Evolutionary conservation across 2,113 vertebrate genomes (phyloP), one percentile per base, ranked within the genome.

Genomic region (Agelaius tricolor): DNA sequence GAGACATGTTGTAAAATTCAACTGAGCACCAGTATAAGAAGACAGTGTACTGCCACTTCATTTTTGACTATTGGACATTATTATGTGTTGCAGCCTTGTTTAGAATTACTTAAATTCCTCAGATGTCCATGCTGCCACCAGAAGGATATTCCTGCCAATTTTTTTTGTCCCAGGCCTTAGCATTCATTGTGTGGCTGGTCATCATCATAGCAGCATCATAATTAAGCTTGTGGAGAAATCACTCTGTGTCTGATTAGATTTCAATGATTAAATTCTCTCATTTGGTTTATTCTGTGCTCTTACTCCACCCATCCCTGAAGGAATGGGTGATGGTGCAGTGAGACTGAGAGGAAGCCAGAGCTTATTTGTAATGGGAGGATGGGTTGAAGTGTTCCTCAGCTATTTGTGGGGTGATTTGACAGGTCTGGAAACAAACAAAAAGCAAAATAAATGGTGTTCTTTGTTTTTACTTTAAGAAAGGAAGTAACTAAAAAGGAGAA

Each of bases 101-200:
- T 52, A 87, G 52, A 33, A 20, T 47, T 79, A 44, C 27, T 51
- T 62, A 26, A 39, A 43, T 79, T 83, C 10, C 33, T 78, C 16
- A 14, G 14, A 44, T 22, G 24, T 63, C 58, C 14, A 2, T 1
- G 5, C 4, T 88, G 44, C 21, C 20, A 63, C 33, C 39, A 35
- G 30, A 59, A 20, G 11, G 33, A 15, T 43, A 23, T 30, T 68
- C 11, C 27, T 54, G 23, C 31, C 0, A 0, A 0, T 84, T 4
- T 0, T 21, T 47, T 67, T 82, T 78, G 39, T 92, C 49, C 24
- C 23, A 52, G 49, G 33, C 11, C 3, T 68, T 73, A 68, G 24
- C 15, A 21, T 61, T 72, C 7, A 11, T 47, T 59, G 13, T 55
- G 27, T 72, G 33, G 7, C 57, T 69, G 28, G 72, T 72, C 13